A percentile compares a stretch with the other conserved stretches of the same genome.
Evolutionary conservation across 2,113 vertebrate genomes (phyloP).

Genomic region (Mesitornis unicolor): DNA sequence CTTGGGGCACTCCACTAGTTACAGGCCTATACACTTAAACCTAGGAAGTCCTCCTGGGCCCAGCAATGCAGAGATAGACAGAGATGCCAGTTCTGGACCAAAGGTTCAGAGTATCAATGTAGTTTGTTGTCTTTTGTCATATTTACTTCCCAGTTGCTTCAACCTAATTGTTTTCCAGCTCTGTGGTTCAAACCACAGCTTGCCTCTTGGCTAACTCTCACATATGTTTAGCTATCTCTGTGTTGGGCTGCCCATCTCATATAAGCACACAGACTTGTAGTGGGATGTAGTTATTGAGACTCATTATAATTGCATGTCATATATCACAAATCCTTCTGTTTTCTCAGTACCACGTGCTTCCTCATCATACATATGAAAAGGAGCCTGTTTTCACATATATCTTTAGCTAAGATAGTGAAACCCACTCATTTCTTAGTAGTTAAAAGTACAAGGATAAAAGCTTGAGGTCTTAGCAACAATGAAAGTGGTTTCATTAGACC

Average conservation of each 20-base stretch:
- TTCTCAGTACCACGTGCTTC: neutral
- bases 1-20: too few relatives aligned
- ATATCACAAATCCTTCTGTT: neutral
- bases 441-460: neutral
- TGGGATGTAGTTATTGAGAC: neutral
- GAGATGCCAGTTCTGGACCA: neutral
- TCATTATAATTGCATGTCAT: neutral
- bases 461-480: neutral
- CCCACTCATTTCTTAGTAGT: neutral
- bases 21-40: neutral
- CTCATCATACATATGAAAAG: neutral
- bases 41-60: neutral
- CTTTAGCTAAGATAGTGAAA: neutral
- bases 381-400: neutral
- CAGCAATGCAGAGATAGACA: neutral
- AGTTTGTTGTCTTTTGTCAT: neutral
- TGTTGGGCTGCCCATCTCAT: neutral
- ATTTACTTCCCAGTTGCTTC: neutral
- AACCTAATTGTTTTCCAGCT: neutral
- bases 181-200: neutral
- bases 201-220: neutral
- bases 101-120: too few relatives aligned
- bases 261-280: neutral
- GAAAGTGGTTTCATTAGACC: neutral
- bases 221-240: too few relatives aligned